Evolutionary conservation across 2,113 vertebrate species (phyloP).

Genomic region (Plecotus auritus): DNA sequence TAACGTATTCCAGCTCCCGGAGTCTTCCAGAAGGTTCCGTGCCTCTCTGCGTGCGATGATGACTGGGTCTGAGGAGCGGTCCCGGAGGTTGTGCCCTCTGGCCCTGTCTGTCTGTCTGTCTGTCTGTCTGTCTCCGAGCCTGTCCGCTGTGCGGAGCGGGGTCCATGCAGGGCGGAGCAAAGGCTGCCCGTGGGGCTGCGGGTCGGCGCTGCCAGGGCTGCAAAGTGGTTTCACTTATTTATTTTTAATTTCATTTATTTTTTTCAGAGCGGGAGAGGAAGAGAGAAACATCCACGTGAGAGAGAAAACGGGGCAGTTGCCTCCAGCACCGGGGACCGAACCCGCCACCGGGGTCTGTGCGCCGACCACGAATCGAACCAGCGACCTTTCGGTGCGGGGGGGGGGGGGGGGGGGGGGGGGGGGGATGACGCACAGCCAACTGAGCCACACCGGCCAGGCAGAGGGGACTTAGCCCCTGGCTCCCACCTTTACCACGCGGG

Average conservation of each 20-base stretch:
- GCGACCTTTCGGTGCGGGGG: too few species aligned
- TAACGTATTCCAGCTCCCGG: neutral
- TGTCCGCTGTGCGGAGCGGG: neutral
- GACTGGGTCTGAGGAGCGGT: neutral
- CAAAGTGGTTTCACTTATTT: too few species aligned
- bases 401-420: fast-evolving
- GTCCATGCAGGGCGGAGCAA: fast-evolving
- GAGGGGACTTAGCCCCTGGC: neutral
- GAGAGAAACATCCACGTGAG: too few species aligned
- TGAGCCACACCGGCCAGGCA: too few species aligned
- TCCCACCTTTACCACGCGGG: neutral
- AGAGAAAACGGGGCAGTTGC: too few species aligned
- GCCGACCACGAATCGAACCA: too few species aligned
- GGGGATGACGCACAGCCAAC: too few species aligned
- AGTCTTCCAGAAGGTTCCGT: neutral
- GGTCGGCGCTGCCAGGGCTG: fast-evolving
- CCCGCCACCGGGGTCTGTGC: too few species aligned
- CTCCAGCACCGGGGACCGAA: too few species aligned
- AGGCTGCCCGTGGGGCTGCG: fast-evolving
- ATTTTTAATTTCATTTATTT: too few species aligned
- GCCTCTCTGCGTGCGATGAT: neutral
- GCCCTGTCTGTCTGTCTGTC: neutral
- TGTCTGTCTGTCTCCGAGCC: neutral
- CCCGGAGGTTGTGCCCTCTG: neutral
- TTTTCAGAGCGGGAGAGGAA: too few species aligned